Evolutionary conservation across 2,797 vertebrate species (phyloP), one percentile per base, ranked within the genome.

Genomic region (Tapirus indicus): DNA sequence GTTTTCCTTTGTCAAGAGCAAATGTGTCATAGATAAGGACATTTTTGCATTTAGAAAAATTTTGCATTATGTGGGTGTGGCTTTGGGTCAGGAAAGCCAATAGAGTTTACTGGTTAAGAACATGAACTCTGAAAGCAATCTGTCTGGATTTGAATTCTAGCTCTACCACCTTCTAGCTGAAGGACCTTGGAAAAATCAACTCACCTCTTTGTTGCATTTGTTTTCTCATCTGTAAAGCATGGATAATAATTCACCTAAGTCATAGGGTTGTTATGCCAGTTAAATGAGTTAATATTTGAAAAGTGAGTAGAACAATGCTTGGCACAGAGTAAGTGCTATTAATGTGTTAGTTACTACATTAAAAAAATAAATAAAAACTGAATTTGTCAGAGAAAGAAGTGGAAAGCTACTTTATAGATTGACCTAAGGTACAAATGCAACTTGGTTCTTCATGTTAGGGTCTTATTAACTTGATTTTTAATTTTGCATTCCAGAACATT

Each of bases 401-500:
- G 10, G 6, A 54, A 95, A 44, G 87, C 6, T 56, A 54, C 32
- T 35, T 52, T 92, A 27, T 35, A 87, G 21, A 27, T 62, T 68
- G 21, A 47, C 20, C 56, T 38, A 86, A 96, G 11, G 2, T 62
- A 86, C 5, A 86, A 92, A 83, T 29, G 52, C n/a, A 83, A n/a
- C 35, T 74, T 23, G 3, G 1, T 47, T 92, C 88, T 85, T 69
- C 12, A 91, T 54, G 41, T 52, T 64, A 77, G 5, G 32, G 32
- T 18, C 23, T 60, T 83, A 91, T 88, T 88, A 84, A 56, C 38
- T 71, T 12, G 2, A 69, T 85, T 80, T 79, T 94, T 44, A 86
- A 84, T 72, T 88, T 79, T 80, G 7, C 23, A 71, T 88, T 94
- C 21, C 78, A 47, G 23, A 94, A 88, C 29, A 21, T 79, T 89